A percentile compares a stretch with the other conserved stretches of the same genome.
Conservation (phyloP, 2,888 invertebrate species). For the Campaea margaritaria region DNA sequence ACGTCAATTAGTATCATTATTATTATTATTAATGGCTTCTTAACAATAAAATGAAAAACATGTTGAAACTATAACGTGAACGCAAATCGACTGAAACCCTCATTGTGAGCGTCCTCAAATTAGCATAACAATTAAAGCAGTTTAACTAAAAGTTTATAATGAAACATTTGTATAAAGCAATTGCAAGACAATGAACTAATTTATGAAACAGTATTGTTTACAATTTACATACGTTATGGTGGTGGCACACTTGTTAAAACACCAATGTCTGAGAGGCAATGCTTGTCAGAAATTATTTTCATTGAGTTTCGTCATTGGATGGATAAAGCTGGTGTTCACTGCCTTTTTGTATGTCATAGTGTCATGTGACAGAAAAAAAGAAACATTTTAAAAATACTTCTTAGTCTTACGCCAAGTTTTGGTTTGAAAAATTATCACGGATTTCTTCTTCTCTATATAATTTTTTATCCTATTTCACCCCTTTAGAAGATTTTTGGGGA, state of each 20-base stretch:
- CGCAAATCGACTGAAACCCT: conserved; percentile 52
- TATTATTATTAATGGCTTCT: conserved; percentile 58
- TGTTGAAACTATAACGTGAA: conserved; percentile 45
- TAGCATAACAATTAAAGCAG: conserved; percentile 57
- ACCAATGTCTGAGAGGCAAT: conserved; percentile 32
- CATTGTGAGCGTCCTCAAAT: conserved; percentile 49
- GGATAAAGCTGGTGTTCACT: conserved; percentile 27
- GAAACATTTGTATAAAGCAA: conserved; percentile 50
- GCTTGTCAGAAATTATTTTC: conserved; percentile 35
- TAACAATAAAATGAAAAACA: conserved; percentile 56
- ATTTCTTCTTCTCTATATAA: no score
- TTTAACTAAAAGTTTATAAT: conserved; percentile 49
- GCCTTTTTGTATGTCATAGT: no score
- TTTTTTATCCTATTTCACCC: no score
- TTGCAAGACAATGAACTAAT: conserved; percentile 65
- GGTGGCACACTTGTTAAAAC: conserved; percentile 40
- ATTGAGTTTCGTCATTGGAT: conserved; percentile 35
- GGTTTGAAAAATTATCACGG: no score
- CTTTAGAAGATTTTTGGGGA: no score
- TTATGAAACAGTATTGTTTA: conserved; percentile 51
- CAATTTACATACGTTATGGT: conserved; percentile 38
- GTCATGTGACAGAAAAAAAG: no score
- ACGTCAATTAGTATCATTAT: conserved; percentile 67
- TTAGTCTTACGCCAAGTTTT: no score
- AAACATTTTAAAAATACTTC: no score